Conservation (phyloP, 1,140 invertebrate genomes). For the Drosophila carrolli region DNA sequence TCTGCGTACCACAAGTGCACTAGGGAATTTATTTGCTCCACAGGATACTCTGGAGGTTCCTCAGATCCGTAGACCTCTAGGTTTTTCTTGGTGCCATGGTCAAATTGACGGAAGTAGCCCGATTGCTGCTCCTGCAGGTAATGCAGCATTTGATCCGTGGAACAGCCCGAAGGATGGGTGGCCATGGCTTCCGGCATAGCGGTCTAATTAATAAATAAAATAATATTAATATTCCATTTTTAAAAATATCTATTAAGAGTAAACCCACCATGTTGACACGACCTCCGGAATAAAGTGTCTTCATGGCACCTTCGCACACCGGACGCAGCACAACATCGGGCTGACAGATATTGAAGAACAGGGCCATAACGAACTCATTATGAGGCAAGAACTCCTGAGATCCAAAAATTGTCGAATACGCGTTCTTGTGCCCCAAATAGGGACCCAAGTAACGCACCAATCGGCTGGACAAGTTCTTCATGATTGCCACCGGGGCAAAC, state of each 20-base stretch:
- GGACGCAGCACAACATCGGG: slow-evolving; percentile 73
- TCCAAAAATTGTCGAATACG: slow-evolving; percentile 83
- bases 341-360: slow-evolving; percentile 84
- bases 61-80: slow-evolving; percentile 83
- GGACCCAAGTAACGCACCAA: slow-evolving; percentile 70
- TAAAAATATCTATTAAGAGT: not conserved
- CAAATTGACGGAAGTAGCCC: slow-evolving; percentile 80
- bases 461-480: slow-evolving; percentile 65
- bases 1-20: slow-evolving; percentile 87
- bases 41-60: slow-evolving; percentile 86
- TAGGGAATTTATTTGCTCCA: slow-evolving; percentile 87
- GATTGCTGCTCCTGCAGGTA: slow-evolving; percentile 85
- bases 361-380: slow-evolving; percentile 52
- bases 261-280: slow-evolving; percentile 56
- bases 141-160: slow-evolving; percentile 85
- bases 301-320: slow-evolving; percentile 22
- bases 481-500: slow-evolving; percentile 87
- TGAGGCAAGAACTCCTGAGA: slow-evolving; percentile 70
- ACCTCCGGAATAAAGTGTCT: slow-evolving; percentile 1
- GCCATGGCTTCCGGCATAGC: slow-evolving; percentile 83
- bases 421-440: slow-evolving; percentile 68
- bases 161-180: slow-evolving; percentile 85
- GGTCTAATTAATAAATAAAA: slow-evolving; percentile 54
- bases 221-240: not conserved
- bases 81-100: slow-evolving; percentile 85